Percentiles rank a stretch among this genome's conserved stretches.
These are phyloP conservation scores for Abramis brama DNA, from an alignment of 2,113 vertebrate species.

Conservation along the genomic window DNA sequence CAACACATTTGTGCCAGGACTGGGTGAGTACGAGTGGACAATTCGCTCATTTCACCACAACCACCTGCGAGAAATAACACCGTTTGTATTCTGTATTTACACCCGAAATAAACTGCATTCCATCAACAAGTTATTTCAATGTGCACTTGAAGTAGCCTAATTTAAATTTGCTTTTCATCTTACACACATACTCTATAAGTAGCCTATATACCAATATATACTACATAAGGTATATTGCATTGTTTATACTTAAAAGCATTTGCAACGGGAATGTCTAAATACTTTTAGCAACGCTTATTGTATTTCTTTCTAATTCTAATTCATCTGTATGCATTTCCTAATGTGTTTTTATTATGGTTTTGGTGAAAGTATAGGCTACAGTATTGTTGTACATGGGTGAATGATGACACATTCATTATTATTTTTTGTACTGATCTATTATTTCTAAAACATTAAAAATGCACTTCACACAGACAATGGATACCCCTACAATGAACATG, in stretches of 20 bases:
- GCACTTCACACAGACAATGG: background rate
- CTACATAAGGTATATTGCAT: background rate
- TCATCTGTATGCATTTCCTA: background rate
- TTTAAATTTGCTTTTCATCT: background rate
- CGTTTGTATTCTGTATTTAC: background rate
- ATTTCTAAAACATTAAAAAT: background rate
- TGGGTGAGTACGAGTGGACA: slow-evolving; percentile 80
- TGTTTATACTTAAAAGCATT: background rate
- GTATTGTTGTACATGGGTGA: background rate
- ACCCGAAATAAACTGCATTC: background rate
- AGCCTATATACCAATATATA: background rate
- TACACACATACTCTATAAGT: background rate
- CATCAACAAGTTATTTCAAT: slow-evolving; percentile 7
- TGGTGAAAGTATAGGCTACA: background rate
- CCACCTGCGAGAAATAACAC: background rate
- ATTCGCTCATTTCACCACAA: background rate
- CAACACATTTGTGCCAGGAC: slow-evolving; percentile 95
- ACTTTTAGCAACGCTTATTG: background rate
- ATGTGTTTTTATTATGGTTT: background rate
- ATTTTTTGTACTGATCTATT: background rate
- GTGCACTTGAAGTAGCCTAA: background rate
- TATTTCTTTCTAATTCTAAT: background rate
- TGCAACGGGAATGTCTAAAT: background rate
- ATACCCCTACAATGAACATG: background rate
- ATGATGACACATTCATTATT: background rate